These are phyloP conservation scores for Hippotragus niger DNA, from an alignment of 2,113 vertebrate genomes.

Conservation along the genomic window DNA sequence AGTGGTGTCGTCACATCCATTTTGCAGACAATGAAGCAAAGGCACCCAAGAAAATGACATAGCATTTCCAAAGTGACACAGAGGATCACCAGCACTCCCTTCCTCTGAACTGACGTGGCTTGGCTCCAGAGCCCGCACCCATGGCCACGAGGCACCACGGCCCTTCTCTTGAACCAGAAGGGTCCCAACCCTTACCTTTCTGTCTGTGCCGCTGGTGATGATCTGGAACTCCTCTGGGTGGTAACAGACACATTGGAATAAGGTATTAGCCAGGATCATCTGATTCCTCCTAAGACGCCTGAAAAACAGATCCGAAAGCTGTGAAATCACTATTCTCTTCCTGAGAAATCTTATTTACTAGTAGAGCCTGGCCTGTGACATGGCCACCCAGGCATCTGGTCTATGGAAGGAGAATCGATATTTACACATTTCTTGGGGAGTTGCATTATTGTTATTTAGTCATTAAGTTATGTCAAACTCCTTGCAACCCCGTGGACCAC, in stretches of 20 bases:
- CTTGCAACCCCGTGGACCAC: not conserved
- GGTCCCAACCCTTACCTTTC: constrained; percentile 80
- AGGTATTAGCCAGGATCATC: constrained; percentile 86
- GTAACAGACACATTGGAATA: constrained; percentile 90
- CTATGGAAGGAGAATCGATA: not conserved
- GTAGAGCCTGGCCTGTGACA: not conserved
- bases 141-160: accelerated
- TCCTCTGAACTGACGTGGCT: accelerated
- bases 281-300: constrained; percentile 88
- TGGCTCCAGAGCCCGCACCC: not conserved
- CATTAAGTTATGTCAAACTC: not conserved
- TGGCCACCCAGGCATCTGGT: not conserved
- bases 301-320: not conserved
- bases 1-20: not conserved
- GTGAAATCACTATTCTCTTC: not conserved
- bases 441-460: not conserved
- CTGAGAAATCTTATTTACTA: not conserved
- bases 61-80: not conserved
- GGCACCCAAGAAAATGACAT: not conserved
- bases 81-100: not conserved
- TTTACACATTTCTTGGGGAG: not conserved
- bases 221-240: constrained; percentile 92
- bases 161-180: not conserved
- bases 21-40: not conserved
- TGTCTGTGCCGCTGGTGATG: constrained; percentile 90